These are phyloP conservation scores for Tetrao urogallus DNA, from an alignment of 2,113 vertebrate genomes.

Conservation along the genomic window DNA sequence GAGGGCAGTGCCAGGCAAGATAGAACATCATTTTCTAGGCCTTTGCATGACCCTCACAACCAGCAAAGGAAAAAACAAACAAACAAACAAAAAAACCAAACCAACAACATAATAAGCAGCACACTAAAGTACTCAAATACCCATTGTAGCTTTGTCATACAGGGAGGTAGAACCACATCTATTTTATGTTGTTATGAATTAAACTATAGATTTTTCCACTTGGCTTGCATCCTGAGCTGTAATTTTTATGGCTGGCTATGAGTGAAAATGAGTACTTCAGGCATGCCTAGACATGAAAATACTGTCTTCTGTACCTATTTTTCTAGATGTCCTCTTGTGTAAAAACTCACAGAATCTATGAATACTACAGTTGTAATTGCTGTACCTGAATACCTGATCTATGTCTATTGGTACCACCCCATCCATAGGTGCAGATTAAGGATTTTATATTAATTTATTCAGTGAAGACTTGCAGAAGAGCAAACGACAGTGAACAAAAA, in stretches of 20 bases:
- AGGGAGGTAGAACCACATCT: not conserved
- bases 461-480: not conserved
- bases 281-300: not conserved
- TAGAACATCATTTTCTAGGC: not conserved
- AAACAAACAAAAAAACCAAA: not conserved
- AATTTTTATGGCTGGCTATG: not conserved
- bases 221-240: not conserved
- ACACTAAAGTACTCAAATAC: not conserved
- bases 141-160: not conserved
- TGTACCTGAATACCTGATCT: not conserved
- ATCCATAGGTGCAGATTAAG: not conserved
- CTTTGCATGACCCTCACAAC: not conserved
- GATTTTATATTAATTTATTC: not conserved
- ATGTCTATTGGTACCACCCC: not conserved
- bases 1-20: not conserved
- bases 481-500: not conserved
- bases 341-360: too few relatives aligned
- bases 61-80: not conserved
- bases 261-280: not conserved
- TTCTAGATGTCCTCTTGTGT: too few relatives aligned
- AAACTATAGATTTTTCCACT: not conserved
- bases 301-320: not conserved
- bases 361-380: not conserved
- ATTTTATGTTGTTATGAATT: not conserved
- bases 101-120: too few relatives aligned